phyloP scores from a whole-genome alignment of 2,888 invertebrate species.

The Scotopteryx bipunctaria region DNA sequence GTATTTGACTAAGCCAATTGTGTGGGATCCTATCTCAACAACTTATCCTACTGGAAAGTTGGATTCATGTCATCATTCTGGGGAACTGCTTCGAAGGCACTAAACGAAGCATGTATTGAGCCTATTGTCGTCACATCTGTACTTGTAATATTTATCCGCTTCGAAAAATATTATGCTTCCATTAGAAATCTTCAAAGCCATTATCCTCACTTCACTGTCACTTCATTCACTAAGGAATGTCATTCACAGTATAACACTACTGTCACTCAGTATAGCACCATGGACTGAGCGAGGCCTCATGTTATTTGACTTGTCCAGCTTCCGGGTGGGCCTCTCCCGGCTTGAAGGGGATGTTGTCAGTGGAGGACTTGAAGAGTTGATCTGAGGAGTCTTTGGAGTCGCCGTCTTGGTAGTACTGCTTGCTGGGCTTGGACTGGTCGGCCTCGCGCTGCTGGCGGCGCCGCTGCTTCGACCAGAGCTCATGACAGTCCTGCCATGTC shows the following conservation, averaged over 20 bases:
- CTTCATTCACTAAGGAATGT: neutral
- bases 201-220: neutral
- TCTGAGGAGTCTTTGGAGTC: slow-evolving; percentile 51
- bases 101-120: neutral
- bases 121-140: slow-evolving; percentile 9
- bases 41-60: slow-evolving; percentile 3
- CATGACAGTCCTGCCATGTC: slow-evolving; percentile 99
- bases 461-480: slow-evolving; percentile 99
- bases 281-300: slow-evolving; percentile 46
- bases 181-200: slow-evolving; percentile 1
- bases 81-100: slow-evolving; percentile 7
- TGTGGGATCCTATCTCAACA: slow-evolving; percentile 15
- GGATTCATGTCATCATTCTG: slow-evolving; percentile 5
- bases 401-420: slow-evolving; percentile 51
- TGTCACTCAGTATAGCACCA: slow-evolving; percentile 34
- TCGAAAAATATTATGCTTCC: slow-evolving; percentile 18
- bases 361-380: slow-evolving; percentile 19
- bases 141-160: slow-evolving; percentile 12
- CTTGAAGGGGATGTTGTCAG: slow-evolving; percentile 56
- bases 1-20: slow-evolving; percentile 37
- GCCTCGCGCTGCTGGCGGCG: slow-evolving; percentile 92
- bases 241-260: slow-evolving; percentile 11
- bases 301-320: slow-evolving; percentile 72
- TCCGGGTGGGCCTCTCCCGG: slow-evolving; percentile 59
- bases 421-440: slow-evolving; percentile 74